Evolutionary conservation across 2,888 invertebrate genomes (phyloP), one percentile per base, ranked within the genome.

Genomic region (Cheilosia impressa): DNA sequence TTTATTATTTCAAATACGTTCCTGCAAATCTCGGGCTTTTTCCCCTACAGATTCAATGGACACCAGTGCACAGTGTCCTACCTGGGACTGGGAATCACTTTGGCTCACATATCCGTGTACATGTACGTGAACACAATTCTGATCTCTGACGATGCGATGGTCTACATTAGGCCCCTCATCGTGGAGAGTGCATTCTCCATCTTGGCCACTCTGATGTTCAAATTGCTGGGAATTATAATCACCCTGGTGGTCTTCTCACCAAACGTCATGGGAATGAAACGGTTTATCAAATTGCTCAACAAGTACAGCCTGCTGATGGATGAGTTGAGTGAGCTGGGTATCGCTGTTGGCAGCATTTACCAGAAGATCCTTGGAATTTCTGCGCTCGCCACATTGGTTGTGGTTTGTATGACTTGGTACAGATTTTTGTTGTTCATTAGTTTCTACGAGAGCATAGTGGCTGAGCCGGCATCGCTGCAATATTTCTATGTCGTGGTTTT

Each of bases 41-140:
- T 88, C 84, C 89, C 89, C 4, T 88, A 81, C 17, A 63, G 58
- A 7, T 13, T 22, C 1, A 6, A 1, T 1, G 19, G 66, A 24
- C 24, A 38, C 0, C 43, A 69, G 19, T 89, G 88, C 34, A 10
- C 31, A 4, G 50, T 88, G 0, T 89, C 89, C 2, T 85, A 84
- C 75, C 63, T 68, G 4, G 41, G 84, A 0, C 31, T 87, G 9
- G 4, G 53, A 2, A 13, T 87, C 0, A 88, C 88, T 0, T 1
- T 88, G 2, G 2, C 80, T 0, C 89, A 90, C 47, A 22, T 89
- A 5, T 1, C 53, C 1, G 27, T 87, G 41, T 89, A 87, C 68
- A 50, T 65, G n/a, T 89, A 88, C 66, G 88, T 89, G 5, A 90
- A 89, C 47, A n/a, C 77, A 0, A 85, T 68, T 2, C 41, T 89